These are phyloP conservation scores for Sinocyclocheilus anophthalmus DNA, from an alignment of 2,113 vertebrate species.

Conservation along the genomic window DNA sequence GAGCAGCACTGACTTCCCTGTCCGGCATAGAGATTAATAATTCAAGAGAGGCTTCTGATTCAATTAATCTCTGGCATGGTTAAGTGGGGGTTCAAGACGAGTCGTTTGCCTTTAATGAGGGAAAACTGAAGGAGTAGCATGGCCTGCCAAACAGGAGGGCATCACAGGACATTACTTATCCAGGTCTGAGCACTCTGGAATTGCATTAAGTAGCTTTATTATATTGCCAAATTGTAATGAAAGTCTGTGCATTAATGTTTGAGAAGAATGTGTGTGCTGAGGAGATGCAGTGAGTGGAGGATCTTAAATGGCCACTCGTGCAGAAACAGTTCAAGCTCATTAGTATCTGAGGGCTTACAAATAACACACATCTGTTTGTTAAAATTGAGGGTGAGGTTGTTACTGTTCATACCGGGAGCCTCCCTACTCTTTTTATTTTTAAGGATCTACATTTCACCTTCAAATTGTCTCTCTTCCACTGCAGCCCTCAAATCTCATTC, in stretches of 20 bases:
- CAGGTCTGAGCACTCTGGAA: constrained; percentile 19
- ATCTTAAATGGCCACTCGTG: background rate
- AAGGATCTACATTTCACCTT: background rate
- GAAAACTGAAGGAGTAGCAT: background rate
- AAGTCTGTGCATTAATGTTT: background rate
- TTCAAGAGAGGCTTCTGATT: background rate
- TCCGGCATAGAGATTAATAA: background rate
- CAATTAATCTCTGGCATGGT: background rate
- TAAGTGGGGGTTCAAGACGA: background rate
- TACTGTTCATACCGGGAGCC: too few relatives aligned
- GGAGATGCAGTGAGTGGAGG: background rate
- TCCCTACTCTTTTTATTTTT: background rate
- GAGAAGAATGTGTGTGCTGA: background rate
- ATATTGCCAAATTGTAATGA: background rate
- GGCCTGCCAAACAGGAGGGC: background rate
- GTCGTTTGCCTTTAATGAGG: background rate
- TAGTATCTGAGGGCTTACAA: background rate
- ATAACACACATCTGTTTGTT: background rate
- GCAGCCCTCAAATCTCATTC: background rate
- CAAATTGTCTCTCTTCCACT: background rate
- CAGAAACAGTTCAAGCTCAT: background rate
- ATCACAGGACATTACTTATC: constrained; percentile 6
- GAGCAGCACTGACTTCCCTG: background rate
- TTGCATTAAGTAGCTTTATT: constrained; percentile 35
- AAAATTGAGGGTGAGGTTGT: too few relatives aligned